These are phyloP conservation scores for Galemys pyrenaicus DNA, from an alignment of 2,113 vertebrate species.

Conservation along the genomic window DNA sequence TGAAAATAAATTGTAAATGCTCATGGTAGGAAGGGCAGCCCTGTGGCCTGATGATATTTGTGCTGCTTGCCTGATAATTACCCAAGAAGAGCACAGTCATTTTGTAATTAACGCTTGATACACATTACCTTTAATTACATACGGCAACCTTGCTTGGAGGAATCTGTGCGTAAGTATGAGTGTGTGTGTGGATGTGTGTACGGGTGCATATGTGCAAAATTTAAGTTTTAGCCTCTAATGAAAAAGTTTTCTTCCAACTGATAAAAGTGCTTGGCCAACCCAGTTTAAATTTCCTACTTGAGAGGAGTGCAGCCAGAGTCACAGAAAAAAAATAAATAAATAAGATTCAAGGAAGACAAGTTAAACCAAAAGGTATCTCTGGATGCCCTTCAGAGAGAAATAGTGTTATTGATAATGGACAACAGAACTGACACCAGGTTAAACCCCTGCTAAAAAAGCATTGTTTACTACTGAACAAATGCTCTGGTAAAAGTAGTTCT, in stretches of 20 bases:
- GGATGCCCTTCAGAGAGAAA: background rate
- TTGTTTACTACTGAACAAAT: conserved; percentile 33
- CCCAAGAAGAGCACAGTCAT: conserved; percentile 46
- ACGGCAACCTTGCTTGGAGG: background rate
- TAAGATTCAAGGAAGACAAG: background rate
- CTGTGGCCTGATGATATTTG: conserved; percentile 50
- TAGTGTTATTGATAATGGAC: background rate
- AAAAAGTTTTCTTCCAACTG: background rate
- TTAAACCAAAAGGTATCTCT: background rate
- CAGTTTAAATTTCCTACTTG: conserved; percentile 19
- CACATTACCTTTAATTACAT: conserved; percentile 61
- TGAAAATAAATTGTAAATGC: conserved; percentile 48
- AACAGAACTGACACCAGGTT: background rate
- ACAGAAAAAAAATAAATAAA: background rate
- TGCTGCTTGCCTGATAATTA: conserved; percentile 64
- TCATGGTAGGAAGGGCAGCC: conserved; percentile 18
- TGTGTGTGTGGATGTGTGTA: background rate
- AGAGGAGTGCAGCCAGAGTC: background rate
- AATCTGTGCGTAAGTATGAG: background rate
- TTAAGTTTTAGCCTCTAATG: conserved; percentile 26
- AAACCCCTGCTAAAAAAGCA: conserved; percentile 19
- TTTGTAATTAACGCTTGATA: conserved; percentile 64
- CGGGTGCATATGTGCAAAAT: background rate
- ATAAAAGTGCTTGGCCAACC: background rate
- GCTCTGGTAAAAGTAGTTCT: background rate